Percentiles rank a stretch among this genome's conserved stretches.
These are phyloP conservation scores for Butastur rufipennis DNA, from an alignment of 2,113 vertebrate genomes.

Conservation along the genomic window DNA sequence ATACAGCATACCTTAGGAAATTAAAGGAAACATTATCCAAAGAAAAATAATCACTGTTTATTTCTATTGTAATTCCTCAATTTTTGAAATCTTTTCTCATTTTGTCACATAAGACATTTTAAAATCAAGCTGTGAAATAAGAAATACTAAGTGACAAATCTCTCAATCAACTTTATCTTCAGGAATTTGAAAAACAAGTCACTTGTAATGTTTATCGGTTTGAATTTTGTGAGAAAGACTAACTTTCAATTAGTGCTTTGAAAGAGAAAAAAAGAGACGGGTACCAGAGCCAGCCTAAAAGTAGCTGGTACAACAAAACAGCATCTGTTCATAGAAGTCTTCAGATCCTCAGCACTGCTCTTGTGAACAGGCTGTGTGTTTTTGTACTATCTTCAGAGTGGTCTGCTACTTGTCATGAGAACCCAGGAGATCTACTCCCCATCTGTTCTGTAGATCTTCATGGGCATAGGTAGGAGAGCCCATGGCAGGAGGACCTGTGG, in stretches of 20 bases:
- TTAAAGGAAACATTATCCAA: slow-evolving; percentile 44
- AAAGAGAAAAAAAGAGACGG: neutral
- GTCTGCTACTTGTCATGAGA: neutral
- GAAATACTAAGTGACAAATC: neutral
- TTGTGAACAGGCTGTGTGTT: neutral
- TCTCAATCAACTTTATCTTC: neutral
- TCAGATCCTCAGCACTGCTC: neutral
- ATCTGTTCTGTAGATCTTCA: neutral
- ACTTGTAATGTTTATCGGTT: neutral
- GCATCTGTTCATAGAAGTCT: neutral
- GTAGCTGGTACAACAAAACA: neutral
- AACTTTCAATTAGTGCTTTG: neutral
- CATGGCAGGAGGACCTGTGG: neutral
- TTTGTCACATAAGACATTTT: neutral
- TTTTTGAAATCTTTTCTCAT: neutral
- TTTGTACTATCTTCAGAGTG: accelerated
- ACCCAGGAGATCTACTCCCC: neutral
- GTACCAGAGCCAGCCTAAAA: neutral
- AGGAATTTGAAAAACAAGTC: neutral
- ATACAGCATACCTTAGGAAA: slow-evolving; percentile 35
- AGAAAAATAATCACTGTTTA: slow-evolving; percentile 23
- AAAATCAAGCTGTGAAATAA: neutral
- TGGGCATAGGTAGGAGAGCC: neutral
- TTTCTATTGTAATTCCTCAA: neutral
- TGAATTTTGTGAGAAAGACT: neutral